Conservation (phyloP, 2,113 vertebrate genomes). For the Anolis sagrei region DNA sequence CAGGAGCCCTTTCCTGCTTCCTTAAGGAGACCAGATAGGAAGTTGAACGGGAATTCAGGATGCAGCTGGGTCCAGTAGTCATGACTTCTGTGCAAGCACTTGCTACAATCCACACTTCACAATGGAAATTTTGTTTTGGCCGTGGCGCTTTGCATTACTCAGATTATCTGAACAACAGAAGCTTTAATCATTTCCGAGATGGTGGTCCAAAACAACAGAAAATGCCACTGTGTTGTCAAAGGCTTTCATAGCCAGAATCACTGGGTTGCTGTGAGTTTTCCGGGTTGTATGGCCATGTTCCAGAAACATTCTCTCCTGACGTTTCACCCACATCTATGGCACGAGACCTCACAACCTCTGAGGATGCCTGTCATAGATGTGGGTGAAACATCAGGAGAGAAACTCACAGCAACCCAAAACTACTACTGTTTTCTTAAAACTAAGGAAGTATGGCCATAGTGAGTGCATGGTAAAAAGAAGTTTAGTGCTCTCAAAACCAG, state of each 20-base stretch:
- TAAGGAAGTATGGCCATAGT: neutral
- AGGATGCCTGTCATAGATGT: no score
- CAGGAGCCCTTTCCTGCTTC: slow-evolving; percentile 11
- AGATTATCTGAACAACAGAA: neutral
- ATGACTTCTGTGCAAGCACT: neutral
- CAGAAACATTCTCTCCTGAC: no score
- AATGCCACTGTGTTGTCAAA: no score
- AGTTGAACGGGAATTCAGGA: neutral
- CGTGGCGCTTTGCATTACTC: neutral
- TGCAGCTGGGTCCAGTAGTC: slow-evolving; percentile 16
- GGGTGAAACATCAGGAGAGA: no score
- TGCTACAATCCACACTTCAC: neutral
- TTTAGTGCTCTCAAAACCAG: no score
- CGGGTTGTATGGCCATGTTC: no score
- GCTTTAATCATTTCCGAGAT: no score
- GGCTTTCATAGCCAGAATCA: no score
- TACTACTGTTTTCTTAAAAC: neutral
- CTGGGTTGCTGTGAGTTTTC: no score
- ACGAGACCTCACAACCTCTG: no score
- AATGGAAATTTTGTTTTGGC: neutral
- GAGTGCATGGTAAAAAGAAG: neutral
- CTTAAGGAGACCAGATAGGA: neutral
- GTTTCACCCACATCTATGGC: no score
- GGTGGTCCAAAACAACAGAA: neutral
- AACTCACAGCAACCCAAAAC: no score